Evolutionary conservation across 2,888 invertebrate genomes (phyloP).

Genomic region (Apotomis capreana): DNA sequence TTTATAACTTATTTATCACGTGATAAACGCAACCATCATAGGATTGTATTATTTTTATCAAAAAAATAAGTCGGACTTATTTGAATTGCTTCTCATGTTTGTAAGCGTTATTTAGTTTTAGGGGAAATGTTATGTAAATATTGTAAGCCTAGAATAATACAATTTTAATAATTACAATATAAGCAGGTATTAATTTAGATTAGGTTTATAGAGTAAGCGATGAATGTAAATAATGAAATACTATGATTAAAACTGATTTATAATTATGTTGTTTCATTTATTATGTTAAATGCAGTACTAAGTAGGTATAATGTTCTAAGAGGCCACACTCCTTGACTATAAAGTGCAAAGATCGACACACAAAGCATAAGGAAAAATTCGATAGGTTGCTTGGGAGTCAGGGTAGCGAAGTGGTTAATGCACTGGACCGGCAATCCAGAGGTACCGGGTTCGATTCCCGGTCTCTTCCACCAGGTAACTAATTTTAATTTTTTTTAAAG

Average conservation of each 20-base stretch:
- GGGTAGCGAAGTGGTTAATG: too few relatives aligned
- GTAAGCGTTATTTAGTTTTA: conserved; percentile 82
- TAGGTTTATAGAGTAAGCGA: conserved; percentile 47
- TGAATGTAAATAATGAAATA: conserved; percentile 65
- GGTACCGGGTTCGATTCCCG: too few relatives aligned
- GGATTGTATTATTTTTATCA: too few relatives aligned
- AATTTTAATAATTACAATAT: conserved; percentile 46
- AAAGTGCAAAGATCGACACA: too few relatives aligned
- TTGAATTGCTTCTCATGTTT: conserved; percentile 39
- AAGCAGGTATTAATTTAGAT: conserved; percentile 50
- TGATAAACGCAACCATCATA: too few relatives aligned
- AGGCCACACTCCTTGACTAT: too few relatives aligned
- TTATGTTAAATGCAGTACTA: neutral
- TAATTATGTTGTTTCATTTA: conserved; percentile 45
- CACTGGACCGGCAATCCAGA: too few relatives aligned
- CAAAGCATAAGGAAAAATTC: too few relatives aligned
- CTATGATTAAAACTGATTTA: conserved; percentile 67
- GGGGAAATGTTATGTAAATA: conserved; percentile 76
- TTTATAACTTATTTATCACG: too few relatives aligned
- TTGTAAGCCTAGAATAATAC: conserved; percentile 52
- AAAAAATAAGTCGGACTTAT: conserved; percentile 15
- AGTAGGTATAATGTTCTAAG: neutral
- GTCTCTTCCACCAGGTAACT: too few relatives aligned
- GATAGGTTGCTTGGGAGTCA: too few relatives aligned
- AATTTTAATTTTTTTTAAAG: too few relatives aligned